Base-by-base conservation (phyloP, 2,113 vertebrate genomes). In the Alexandromys fortis region DNA sequence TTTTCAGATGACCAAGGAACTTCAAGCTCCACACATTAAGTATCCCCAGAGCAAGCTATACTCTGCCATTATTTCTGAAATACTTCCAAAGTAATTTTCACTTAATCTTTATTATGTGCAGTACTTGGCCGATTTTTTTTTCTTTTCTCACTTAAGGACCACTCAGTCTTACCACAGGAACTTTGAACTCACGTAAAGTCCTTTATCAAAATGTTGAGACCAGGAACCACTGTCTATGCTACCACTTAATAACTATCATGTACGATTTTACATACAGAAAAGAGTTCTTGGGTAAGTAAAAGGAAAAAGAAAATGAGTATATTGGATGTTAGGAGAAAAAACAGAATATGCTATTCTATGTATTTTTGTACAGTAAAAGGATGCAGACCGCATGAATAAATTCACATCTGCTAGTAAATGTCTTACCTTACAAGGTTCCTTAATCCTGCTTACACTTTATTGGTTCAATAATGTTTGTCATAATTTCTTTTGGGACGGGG, bases 51-150 rank as follows among this genome's bases (percentile, higher is more conserved):
- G 28, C 42, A 89, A 94, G 92, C 79, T 61, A 70, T 92, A 52
- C n/a, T 86, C 9, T 88, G 24, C 11, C n/a, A 75, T 88, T 63
- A 67, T 93, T 93, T 95, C 81, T 94, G 92, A 95, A 95, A 90
- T 88, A 38, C 4, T 61, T 88, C 61, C 26, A 3, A 86, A 70
- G 22, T 90, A 79, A 86, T n/a, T 52, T 63, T 8, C 19, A 85
- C 24, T 90, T 86, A 93, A 86, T 82, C 52, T 93, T 93, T 94
- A 90, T 93, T 90, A 86, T 14, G 45, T 83, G 65, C 35, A 65
- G 38, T 73, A 10, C 55, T 93, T 86, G 52, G 17, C 38, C 88
- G 21, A 61, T 90, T 24, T 10, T 92, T 92, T 42, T 91, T 95
- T 7, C 7, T 77, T 96, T 92, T 8, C 33, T 42, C 55, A 4